phyloP scores from a whole-genome alignment of 2,797 vertebrate genomes.

The Oophaga sylvatica region DNA sequence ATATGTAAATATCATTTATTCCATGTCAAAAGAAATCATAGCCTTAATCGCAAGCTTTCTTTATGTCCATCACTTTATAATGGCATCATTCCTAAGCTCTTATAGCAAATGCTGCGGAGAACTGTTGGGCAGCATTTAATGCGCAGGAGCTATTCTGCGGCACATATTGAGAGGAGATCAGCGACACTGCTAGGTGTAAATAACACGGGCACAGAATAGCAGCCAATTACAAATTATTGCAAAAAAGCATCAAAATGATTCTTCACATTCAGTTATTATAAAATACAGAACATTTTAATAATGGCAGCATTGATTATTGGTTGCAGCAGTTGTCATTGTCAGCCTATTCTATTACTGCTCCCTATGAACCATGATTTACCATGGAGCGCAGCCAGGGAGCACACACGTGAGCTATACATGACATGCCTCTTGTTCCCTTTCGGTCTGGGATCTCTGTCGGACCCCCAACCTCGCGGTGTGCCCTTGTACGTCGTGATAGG shows the following conservation, averaged over 20 bases:
- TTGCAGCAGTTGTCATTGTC: constrained; percentile 10
- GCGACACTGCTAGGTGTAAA: neutral
- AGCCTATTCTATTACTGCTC: neutral
- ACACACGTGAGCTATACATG: neutral
- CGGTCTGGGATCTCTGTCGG: neutral
- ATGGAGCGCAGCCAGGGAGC: neutral
- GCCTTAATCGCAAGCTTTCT: neutral
- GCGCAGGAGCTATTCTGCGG: neutral
- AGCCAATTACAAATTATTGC: neutral
- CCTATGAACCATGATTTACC: neutral
- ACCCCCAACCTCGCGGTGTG: neutral
- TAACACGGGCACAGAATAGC: neutral
- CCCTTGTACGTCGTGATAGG: neutral
- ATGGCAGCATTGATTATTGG: neutral
- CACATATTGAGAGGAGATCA: neutral
- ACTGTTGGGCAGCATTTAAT: neutral
- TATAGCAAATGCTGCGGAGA: neutral
- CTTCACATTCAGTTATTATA: neutral
- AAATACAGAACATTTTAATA: neutral
- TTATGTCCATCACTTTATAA: neutral
- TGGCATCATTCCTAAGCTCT: neutral
- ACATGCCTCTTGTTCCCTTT: neutral
- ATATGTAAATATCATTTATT: too few relatives aligned
- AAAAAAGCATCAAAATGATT: neutral
- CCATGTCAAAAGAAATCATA: too few relatives aligned